phyloP scores from a whole-genome alignment of 2,797 vertebrate species.

The Notoglanidium macrostoma region DNA sequence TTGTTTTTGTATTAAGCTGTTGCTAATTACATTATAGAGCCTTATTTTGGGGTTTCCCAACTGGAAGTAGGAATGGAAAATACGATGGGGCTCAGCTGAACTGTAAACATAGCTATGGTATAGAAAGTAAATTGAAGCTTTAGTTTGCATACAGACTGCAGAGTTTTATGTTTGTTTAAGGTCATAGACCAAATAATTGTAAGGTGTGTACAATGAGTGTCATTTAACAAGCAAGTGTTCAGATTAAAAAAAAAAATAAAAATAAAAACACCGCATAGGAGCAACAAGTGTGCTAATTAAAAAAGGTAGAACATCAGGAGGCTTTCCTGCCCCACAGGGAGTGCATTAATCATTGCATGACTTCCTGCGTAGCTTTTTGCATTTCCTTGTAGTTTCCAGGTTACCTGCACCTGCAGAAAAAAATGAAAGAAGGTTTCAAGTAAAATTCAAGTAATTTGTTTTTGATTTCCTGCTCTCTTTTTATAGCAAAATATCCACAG shows the following conservation, averaged over 20 bases:
- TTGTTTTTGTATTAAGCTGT: not conserved
- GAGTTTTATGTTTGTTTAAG: not conserved
- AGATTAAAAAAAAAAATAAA: slow-evolving; percentile 55
- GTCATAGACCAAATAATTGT: not conserved
- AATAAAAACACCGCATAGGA: slow-evolving; percentile 8
- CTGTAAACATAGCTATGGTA: not conserved
- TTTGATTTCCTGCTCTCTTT: slow-evolving; percentile 23
- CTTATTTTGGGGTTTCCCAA: not conserved
- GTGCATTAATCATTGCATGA: slow-evolving; percentile 30
- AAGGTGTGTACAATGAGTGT: not conserved
- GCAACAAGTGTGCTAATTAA: slow-evolving; percentile 70
- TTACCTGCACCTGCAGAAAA: not conserved
- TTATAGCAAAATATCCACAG: slow-evolving; percentile 91
- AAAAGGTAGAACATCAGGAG: slow-evolving; percentile 52
- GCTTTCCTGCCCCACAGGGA: slow-evolving; percentile 57
- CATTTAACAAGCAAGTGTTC: slow-evolving; percentile 58
- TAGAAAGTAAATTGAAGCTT: slow-evolving; percentile 7
- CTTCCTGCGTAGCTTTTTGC: slow-evolving; percentile 20
- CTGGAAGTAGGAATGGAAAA: not conserved
- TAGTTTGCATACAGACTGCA: slow-evolving; percentile 40
- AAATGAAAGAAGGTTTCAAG: not conserved
- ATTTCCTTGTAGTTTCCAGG: slow-evolving; percentile 30
- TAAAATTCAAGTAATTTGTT: not conserved
- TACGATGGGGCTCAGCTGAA: not conserved
- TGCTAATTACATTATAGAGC: not conserved